Percentiles rank a stretch among this genome's conserved stretches.
Conservation (phyloP, 30 jellyfish, hydroid and myxozoan species). For the Aurelia aurita region DNA sequence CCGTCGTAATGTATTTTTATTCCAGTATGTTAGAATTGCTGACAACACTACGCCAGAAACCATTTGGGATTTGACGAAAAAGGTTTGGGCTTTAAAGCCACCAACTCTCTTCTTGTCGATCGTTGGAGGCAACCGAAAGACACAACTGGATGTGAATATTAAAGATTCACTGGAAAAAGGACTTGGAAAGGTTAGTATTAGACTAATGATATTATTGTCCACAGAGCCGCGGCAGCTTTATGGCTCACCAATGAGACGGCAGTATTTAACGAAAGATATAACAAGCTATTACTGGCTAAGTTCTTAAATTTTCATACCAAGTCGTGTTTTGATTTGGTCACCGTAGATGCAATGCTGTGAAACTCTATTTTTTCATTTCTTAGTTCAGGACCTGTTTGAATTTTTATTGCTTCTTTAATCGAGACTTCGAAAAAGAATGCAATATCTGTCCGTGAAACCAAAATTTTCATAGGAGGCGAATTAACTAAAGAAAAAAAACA, state of each 20-base stretch:
- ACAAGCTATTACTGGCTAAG: too few relatives aligned
- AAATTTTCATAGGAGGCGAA: too few relatives aligned
- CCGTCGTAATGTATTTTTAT: not conserved
- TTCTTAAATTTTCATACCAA: too few relatives aligned
- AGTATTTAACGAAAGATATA: not conserved
- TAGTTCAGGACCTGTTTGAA: too few relatives aligned
- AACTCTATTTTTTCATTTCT: too few relatives aligned
- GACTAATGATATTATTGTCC: not conserved
- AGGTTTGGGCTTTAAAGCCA: slow-evolving; percentile 36
- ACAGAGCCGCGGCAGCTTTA: not conserved
- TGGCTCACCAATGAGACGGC: not conserved
- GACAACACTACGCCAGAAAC: slow-evolving; percentile 11
- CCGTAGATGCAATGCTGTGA: too few relatives aligned
- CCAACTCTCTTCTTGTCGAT: slow-evolving; percentile 41
- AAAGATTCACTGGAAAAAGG: slow-evolving; percentile 36
- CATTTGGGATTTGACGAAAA: slow-evolving; percentile 23
- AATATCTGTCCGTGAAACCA: too few relatives aligned
- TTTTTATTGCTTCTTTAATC: too few relatives aligned
- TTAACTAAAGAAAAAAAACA: too few relatives aligned
- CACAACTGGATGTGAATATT: not conserved
- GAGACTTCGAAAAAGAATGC: too few relatives aligned
- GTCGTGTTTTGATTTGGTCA: too few relatives aligned
- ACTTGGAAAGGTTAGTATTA: slow-evolving; percentile 23
- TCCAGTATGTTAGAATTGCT: slow-evolving; percentile 33
- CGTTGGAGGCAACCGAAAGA: slow-evolving; percentile 32